Evolutionary conservation across 2,888 invertebrate genomes (phyloP), one percentile per base, ranked within the genome.

Genomic region (Ganaspis brasiliensis): DNA sequence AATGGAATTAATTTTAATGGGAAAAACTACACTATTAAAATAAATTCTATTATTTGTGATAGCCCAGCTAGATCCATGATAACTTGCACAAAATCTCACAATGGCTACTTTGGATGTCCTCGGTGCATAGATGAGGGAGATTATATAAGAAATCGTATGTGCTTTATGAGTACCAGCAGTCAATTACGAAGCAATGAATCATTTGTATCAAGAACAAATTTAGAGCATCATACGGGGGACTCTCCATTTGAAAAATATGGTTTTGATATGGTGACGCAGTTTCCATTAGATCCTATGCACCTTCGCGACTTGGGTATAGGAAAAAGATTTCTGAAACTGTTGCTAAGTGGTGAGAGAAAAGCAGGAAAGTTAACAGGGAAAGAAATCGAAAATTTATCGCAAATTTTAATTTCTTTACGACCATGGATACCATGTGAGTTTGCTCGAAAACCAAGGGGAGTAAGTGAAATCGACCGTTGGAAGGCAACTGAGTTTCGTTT

Each of bases 401-500:
- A 37, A 49, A n/a, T n/a, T 19, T 35, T 59, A 14, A 37, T 21
- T 3, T 16, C 8, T 49, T 76, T 56, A n/a, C 57, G 9, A 14
- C 19, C 16, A 0, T 72, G 19, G 40, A 72, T 70, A 16, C 70
- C 74, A 14, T 56, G 16, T 5, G 84, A 85, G 35, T 85, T 85
- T 73, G 75, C 73, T 12, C 77, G 84, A 35, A 81, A 81, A 63
- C 80, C 81, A 10, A 73, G 82, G 19, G 55, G 70, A 21, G 16
- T 83, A 10, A 61, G 81, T n/a, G 76, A 79, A 67, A 16, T 82
- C 2, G 70, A 72, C 5, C 16, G 72, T 19, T 84, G 79, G 75
- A 83, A 83, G 73, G 80, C 83, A 1, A 82, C 81, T 19, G 82
- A 84, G 72, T 77, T 76, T n/a, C 71, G 83, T 31, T 73, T 76